Conservation (phyloP, 2,113 vertebrate genomes). For the Capra hircus region DNA sequence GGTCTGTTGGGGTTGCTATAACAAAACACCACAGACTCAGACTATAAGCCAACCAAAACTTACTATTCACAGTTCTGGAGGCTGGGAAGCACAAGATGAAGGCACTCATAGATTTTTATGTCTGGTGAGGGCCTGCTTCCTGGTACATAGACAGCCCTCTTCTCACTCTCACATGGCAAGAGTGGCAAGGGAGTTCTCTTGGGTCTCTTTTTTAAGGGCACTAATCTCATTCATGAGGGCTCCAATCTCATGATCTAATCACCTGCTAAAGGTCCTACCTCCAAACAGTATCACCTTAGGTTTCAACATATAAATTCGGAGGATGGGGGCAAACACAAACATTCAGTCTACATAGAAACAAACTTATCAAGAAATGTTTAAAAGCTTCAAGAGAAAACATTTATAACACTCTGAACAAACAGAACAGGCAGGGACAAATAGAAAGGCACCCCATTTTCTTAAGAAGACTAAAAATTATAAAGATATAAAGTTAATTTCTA, state of each 20-base stretch:
- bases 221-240: not conserved
- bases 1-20: not conserved
- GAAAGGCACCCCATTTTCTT: not conserved
- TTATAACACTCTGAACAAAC: not conserved
- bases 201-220: not conserved
- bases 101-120: not conserved
- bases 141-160: not conserved
- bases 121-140: not conserved
- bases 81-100: not conserved
- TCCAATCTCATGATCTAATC: not conserved
- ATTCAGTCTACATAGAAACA: not conserved
- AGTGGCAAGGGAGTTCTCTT: not conserved
- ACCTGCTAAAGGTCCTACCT: not conserved
- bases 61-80: not conserved
- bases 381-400: constrained; percentile 19
- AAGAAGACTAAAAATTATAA: constrained; percentile 22
- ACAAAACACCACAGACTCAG: constrained; percentile 3
- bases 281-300: not conserved
- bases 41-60: not conserved
- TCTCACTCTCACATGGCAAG: not conserved
- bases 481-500: constrained; percentile 28
- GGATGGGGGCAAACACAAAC: not conserved
- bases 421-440: not conserved
- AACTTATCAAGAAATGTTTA: not conserved
- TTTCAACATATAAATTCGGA: not conserved